Evolutionary conservation across 1,140 invertebrate species (phyloP).

Genomic region (Paramacrobiotus metropolitanus): DNA sequence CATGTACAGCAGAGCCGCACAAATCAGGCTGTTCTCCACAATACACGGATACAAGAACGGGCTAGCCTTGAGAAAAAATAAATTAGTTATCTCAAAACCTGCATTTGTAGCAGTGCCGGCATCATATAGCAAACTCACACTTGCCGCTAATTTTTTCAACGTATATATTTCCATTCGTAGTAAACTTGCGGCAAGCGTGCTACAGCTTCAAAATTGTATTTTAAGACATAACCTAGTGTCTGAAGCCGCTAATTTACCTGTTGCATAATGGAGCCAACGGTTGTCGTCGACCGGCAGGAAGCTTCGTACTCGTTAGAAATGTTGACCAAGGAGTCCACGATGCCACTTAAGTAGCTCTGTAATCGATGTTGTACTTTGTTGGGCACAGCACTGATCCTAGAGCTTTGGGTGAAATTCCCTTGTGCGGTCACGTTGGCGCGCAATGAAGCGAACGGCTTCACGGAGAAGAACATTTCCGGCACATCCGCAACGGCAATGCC

Average conservation of each 20-base stretch:
- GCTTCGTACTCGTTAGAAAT: background rate
- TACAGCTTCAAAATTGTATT: too few species aligned
- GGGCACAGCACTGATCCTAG: background rate
- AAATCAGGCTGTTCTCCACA: slow-evolving; percentile 84
- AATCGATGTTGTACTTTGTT: too few species aligned
- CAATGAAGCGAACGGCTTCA: background rate
- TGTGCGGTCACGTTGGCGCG: background rate
- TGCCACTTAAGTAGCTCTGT: too few species aligned
- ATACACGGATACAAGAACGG: slow-evolving; percentile 82
- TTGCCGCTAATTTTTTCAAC: too few species aligned
- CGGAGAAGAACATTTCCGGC: too few species aligned
- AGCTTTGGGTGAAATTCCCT: background rate
- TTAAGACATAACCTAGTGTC: too few species aligned
- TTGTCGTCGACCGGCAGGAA: background rate
- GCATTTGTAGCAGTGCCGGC: too few species aligned
- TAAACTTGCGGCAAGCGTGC: too few species aligned
- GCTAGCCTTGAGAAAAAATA: slow-evolving; percentile 36
- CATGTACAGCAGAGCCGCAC: slow-evolving; percentile 70
- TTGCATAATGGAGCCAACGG: background rate
- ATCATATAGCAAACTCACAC: too few species aligned
- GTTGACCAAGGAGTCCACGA: too few species aligned
- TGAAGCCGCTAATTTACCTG: too few species aligned
- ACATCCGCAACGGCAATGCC: too few species aligned
- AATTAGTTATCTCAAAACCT: background rate
- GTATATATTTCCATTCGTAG: background rate